Conservation (phyloP, 2,888 invertebrate species). For the Buathra laborator region DNA sequence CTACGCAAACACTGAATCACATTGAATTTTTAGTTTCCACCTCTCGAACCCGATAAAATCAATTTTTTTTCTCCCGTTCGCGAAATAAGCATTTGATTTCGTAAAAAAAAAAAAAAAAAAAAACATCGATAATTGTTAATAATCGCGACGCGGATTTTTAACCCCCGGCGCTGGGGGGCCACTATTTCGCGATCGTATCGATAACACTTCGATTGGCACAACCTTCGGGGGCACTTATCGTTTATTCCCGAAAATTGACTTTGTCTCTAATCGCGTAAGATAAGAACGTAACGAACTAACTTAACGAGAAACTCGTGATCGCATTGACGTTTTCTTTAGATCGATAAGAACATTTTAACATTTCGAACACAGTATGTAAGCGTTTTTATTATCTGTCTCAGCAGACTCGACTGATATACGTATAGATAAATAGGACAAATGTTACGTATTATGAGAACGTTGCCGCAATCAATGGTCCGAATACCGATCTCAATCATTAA, state of each 20-base stretch:
- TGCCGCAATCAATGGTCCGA: slow-evolving; percentile 28
- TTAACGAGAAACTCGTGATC: slow-evolving; percentile 18
- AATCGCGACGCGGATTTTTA: too few species aligned
- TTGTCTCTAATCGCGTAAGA: not conserved
- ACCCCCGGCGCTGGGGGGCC: too few species aligned
- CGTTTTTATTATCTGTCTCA: not conserved
- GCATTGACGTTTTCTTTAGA: not conserved
- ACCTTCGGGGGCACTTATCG: too few species aligned
- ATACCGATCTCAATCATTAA: slow-evolving; percentile 28
- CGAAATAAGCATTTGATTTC: not conserved
- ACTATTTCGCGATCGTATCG: too few species aligned
- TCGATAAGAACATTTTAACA: slow-evolving; percentile 19
- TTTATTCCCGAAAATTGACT: too few species aligned
- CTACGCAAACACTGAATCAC: slow-evolving; percentile 50
- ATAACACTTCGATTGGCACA: too few species aligned
- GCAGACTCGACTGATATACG: not conserved
- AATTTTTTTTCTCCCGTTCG: not conserved
- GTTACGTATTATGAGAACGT: not conserved
- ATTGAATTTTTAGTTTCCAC: not conserved
- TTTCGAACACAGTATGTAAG: too few species aligned
- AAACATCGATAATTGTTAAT: not conserved
- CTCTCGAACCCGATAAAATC: not conserved
- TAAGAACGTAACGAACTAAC: not conserved
- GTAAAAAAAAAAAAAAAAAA: not conserved
- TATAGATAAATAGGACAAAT: slow-evolving; percentile 1